Base-by-base conservation (phyloP, 2,797 vertebrate genomes). In the Eurystomus glaucurus region DNA sequence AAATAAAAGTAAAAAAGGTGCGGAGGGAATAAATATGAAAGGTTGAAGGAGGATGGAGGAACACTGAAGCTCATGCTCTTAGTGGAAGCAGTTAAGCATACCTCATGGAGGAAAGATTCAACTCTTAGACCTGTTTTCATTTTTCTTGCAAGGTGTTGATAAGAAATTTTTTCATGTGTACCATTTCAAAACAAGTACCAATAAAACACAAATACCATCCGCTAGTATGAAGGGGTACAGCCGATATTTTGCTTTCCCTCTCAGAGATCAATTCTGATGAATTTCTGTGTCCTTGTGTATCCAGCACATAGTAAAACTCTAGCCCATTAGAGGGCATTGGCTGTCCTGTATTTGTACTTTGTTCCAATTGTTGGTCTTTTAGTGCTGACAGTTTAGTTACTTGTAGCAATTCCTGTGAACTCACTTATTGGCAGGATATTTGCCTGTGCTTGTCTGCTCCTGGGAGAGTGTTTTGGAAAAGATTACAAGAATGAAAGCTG, bases 261-360 rank as follows among this genome's bases (percentile, higher is more conserved):
- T 60, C 28, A 22, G 68, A 89, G 62, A 58, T 54, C 20, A 45
- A 5, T 57, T 77, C 17, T 0, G 0, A 28, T 35, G n/a, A 66
- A 62, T 88, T 91, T 80, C 57, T 22, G 1, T 33, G 37, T 51
- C 48, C 64, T 26, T 79, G 58, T 71, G 82, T 65, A 28, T 72
- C 48, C 61, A 80, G 86, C 54, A 60, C 33, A 58, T 12, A 61
- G 68, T 82, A 75, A 88, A 94, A 66, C 84, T 61, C 39, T 26
- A 95, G 90, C 90, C 94, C 89, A 35, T 97, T 84, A 94, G 86
- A 97, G 89, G 91, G 82, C 88, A 96, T 97, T 97, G 93, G 80
- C 70, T 92, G 37, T 93, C 64, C 89, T 78, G 85, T 61, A 4
- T 84, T 91, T 79, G 68, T 95, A 39, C 76, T 95, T 85, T 66